These are phyloP conservation scores for Drosophila maculinotata DNA, from an alignment of 2,888 invertebrate genomes.

Conservation along the genomic window DNA sequence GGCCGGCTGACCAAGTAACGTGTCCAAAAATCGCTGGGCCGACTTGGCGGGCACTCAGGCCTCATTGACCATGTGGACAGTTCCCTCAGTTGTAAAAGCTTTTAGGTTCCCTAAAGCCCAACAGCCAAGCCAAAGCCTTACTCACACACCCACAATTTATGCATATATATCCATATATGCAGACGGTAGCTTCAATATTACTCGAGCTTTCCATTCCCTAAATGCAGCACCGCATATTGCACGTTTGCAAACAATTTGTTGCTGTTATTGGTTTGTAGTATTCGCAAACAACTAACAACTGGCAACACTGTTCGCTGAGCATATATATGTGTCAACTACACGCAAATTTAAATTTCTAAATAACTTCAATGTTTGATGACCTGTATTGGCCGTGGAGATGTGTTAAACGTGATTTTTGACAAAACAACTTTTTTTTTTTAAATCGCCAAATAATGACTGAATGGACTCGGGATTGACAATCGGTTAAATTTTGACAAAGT, in stretches of 20 bases:
- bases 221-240: slow-evolving; percentile 32
- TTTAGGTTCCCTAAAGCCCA: slow-evolving; percentile 24
- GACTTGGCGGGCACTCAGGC: slow-evolving; percentile 36
- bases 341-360: slow-evolving; percentile 68
- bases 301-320: slow-evolving; percentile 6
- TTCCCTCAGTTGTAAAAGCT: slow-evolving; percentile 35
- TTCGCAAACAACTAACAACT: slow-evolving; percentile 20
- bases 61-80: slow-evolving; percentile 38
- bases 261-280: slow-evolving; percentile 24
- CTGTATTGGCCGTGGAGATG: too few relatives aligned
- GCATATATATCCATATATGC: neutral
- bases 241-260: slow-evolving; percentile 52
- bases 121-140: neutral
- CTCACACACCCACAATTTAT: neutral
- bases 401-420: too few relatives aligned
- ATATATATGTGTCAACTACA: slow-evolving; percentile 26
- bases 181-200: slow-evolving; percentile 17
- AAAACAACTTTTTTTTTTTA: too few relatives aligned
- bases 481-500: too few relatives aligned
- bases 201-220: slow-evolving; percentile 8
- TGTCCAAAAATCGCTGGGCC: slow-evolving; percentile 9
- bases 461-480: too few relatives aligned
- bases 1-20: slow-evolving; percentile 6
- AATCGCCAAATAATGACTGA: too few relatives aligned
- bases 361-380: slow-evolving; percentile 46